Percentiles rank a stretch among this genome's conserved stretches.
Conservation (phyloP, 2,797 vertebrate species). For the Hydrolagus colliei region DNA sequence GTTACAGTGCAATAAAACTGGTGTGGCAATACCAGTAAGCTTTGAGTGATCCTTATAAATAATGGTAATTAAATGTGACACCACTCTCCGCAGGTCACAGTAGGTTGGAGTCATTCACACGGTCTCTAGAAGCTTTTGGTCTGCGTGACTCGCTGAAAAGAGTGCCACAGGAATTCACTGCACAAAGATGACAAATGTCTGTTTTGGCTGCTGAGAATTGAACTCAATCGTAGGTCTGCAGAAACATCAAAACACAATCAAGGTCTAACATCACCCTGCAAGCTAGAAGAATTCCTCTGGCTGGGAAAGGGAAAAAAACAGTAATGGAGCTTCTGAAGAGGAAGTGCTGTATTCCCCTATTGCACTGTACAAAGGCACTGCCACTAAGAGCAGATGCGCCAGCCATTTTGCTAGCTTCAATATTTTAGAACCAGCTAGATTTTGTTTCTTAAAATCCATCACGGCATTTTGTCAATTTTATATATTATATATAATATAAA, state of each 20-base stretch:
- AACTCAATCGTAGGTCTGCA: conserved; percentile 74
- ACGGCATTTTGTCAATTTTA: background rate
- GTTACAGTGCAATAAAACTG: conserved; percentile 51
- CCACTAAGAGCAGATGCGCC: background rate
- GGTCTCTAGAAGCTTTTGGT: conserved; percentile 49
- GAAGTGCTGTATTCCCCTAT: background rate
- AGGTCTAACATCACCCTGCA: conserved; percentile 63
- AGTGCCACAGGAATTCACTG: conserved; percentile 51
- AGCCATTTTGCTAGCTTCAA: conserved; percentile 24
- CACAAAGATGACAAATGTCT: conserved; percentile 76
- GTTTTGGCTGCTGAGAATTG: conserved; percentile 82
- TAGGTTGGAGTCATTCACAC: conserved; percentile 55
- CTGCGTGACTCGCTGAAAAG: conserved; percentile 61
- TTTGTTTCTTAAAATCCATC: background rate
- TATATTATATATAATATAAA: background rate
- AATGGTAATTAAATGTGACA: conserved; percentile 82
- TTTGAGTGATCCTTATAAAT: conserved; percentile 75
- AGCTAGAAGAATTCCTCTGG: conserved; percentile 60
- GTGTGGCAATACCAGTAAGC: conserved; percentile 59
- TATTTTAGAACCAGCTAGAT: background rate
- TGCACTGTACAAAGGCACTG: background rate
- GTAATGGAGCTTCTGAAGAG: background rate
- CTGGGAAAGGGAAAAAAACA: conserved; percentile 37
- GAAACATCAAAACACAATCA: conserved; percentile 94
- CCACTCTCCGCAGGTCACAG: conserved; percentile 57